phyloP scores from a whole-genome alignment of 2,888 invertebrate species.

The Pachydiplax longipennis region DNA sequence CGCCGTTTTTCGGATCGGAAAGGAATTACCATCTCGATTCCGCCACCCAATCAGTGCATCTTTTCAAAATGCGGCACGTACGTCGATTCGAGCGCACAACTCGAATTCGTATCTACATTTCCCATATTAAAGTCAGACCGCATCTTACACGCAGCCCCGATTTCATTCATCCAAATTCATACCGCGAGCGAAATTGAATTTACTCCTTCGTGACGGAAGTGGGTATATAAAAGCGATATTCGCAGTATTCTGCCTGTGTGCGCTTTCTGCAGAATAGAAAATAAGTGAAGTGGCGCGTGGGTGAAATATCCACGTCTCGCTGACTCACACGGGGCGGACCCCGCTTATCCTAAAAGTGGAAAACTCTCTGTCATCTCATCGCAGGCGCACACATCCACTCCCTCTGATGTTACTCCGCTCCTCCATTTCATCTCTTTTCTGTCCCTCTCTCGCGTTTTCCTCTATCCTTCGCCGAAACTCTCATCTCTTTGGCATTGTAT shows the following conservation, averaged over 20 bases:
- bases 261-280: neutral
- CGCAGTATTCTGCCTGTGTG: neutral
- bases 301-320: neutral
- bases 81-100: too few relatives aligned
- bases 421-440: neutral
- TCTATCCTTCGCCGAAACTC: neutral
- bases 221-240: neutral
- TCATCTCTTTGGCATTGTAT: neutral
- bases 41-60: too few relatives aligned
- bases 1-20: too few relatives aligned
- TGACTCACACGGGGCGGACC: too few relatives aligned
- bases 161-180: neutral
- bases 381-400: neutral
- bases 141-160: neutral
- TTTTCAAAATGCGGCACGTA: too few relatives aligned
- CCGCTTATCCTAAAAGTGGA: neutral
- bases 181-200: neutral
- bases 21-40: too few relatives aligned
- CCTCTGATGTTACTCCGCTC: neutral
- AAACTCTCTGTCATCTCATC: neutral
- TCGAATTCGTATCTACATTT: neutral
- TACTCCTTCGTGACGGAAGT: neutral
- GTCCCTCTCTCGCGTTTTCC: neutral
- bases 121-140: neutral
- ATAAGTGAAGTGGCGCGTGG: neutral